These are phyloP conservation scores for Hippocampus kuda DNA, from an alignment of 2,797 vertebrate genomes.

Conservation along the genomic window DNA sequence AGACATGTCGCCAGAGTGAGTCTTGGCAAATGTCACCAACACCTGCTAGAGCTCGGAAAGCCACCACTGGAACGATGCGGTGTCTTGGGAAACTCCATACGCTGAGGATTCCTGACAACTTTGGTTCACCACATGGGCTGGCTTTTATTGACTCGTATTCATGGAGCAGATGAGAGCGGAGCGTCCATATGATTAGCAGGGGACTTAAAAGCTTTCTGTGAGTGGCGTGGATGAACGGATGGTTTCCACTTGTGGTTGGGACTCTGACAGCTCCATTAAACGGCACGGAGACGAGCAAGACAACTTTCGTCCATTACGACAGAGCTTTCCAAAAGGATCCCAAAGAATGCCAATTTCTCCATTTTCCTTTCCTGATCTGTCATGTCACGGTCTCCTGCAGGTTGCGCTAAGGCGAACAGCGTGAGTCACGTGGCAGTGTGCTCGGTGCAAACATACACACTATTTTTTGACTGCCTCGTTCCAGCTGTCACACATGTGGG, in stretches of 20 bases:
- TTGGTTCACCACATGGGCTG: slow-evolving; percentile 16
- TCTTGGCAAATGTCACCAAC: slow-evolving; percentile 27
- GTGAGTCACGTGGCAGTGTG: slow-evolving; percentile 17
- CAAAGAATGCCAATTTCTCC: slow-evolving; percentile 24
- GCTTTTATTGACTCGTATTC: slow-evolving; percentile 34
- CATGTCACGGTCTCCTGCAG: slow-evolving; percentile 6
- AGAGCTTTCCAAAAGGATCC: slow-evolving; percentile 18
- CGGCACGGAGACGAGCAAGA: slow-evolving; percentile 21
- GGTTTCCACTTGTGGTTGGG: slow-evolving; percentile 27
- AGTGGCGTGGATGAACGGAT: slow-evolving; percentile 29
- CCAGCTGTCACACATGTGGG: slow-evolving; percentile 37
- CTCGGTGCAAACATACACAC: slow-evolving; percentile 34
- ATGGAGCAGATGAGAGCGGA: slow-evolving; percentile 20
- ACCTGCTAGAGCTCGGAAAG: slow-evolving; percentile 32
- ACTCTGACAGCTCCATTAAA: slow-evolving; percentile 45
- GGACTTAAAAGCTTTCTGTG: slow-evolving; percentile 50
- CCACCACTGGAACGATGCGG: slow-evolving; percentile 16
- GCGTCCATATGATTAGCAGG: slow-evolving; percentile 25
- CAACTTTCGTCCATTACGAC: slow-evolving; percentile 27
- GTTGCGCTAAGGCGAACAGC: slow-evolving; percentile 6
- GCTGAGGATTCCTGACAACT: slow-evolving; percentile 38
- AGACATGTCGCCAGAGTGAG: slow-evolving; percentile 20
- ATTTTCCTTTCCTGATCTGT: slow-evolving; percentile 9
- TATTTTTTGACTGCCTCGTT: slow-evolving; percentile 39
- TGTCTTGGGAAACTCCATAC: slow-evolving; percentile 32